phyloP scores from a whole-genome alignment of 2,797 vertebrate genomes.

The Argya squamiceps region DNA sequence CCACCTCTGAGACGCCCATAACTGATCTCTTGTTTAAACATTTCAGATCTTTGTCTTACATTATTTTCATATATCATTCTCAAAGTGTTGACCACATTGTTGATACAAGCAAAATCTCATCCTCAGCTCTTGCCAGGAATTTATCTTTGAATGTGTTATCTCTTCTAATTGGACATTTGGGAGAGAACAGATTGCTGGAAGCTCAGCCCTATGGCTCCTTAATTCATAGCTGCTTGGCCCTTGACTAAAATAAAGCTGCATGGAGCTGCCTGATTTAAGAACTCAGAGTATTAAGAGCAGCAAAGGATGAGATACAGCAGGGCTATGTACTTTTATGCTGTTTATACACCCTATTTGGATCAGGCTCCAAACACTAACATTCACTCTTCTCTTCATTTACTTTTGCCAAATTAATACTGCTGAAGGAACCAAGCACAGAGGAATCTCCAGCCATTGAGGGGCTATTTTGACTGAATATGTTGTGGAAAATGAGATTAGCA shows the following conservation, averaged over 20 bases:
- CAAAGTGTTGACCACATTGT: slow-evolving; percentile 42
- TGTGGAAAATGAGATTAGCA: slow-evolving; percentile 60
- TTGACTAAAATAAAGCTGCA: slow-evolving; percentile 67
- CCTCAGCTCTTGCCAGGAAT: slow-evolving; percentile 50
- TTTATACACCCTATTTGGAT: neutral
- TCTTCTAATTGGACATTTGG: slow-evolving; percentile 68
- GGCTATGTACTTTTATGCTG: neutral
- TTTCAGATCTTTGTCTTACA: slow-evolving; percentile 40
- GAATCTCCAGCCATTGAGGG: slow-evolving; percentile 6
- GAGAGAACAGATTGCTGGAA: slow-evolving; percentile 66
- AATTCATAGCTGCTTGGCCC: slow-evolving; percentile 68
- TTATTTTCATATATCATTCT: slow-evolving; percentile 59
- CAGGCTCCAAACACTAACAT: neutral
- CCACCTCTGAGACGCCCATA: slow-evolving; percentile 49
- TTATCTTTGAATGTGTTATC: slow-evolving; percentile 54
- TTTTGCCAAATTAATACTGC: slow-evolving; percentile 32
- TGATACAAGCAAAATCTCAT: slow-evolving; percentile 63
- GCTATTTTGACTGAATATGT: slow-evolving; percentile 46
- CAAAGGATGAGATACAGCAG: neutral
- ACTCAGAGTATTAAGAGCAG: slow-evolving; percentile 24
- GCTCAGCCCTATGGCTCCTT: slow-evolving; percentile 54
- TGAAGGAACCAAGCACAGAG: slow-evolving; percentile 12
- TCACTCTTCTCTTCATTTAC: slow-evolving; percentile 3
- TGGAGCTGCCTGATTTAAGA: slow-evolving; percentile 60
- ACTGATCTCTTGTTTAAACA: slow-evolving; percentile 64